Percentiles rank a stretch among this genome's conserved stretches.
Conservation (phyloP, 2,113 vertebrate genomes). For the Entelurus aequoreus region DNA sequence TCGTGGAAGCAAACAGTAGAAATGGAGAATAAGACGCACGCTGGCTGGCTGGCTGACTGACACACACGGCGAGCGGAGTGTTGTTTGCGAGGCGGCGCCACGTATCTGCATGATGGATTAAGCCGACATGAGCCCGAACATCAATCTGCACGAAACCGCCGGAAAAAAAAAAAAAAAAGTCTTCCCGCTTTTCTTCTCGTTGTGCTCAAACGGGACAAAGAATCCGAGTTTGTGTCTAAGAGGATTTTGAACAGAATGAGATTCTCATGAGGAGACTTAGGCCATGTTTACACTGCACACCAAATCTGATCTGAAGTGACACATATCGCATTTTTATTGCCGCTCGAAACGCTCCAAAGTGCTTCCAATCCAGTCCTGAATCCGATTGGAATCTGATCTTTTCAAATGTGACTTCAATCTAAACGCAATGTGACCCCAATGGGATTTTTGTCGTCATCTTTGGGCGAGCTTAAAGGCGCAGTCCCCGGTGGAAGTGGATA, state of each 20-base stretch:
- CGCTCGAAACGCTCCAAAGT: no score
- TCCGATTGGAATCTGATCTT: no score
- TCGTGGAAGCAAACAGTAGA: constrained; percentile 49
- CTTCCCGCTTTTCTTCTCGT: constrained; percentile 25
- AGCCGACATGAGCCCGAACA: constrained; percentile 36
- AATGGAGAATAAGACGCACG: constrained; percentile 35
- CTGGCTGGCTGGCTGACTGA: constrained; percentile 25
- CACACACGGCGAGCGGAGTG: constrained; percentile 26
- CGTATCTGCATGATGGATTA: constrained; percentile 42
- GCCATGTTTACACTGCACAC: no score
- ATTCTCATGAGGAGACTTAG: no score
- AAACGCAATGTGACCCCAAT: no score
- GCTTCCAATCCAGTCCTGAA: no score
- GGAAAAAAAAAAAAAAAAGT: not conserved
- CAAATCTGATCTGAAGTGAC: no score
- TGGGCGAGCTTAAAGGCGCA: no score
- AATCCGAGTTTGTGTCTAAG: not conserved
- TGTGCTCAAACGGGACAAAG: constrained; percentile 21
- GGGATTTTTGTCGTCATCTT: no score
- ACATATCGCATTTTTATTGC: no score
- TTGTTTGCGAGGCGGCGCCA: constrained; percentile 35
- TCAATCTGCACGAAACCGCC: constrained; percentile 38
- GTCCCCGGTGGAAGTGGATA: no score
- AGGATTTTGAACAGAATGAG: constrained; percentile 11
- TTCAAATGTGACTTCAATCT: no score